phyloP scores from a whole-genome alignment of 23 tunicate species.

The Trididemnum clinides region DNA sequence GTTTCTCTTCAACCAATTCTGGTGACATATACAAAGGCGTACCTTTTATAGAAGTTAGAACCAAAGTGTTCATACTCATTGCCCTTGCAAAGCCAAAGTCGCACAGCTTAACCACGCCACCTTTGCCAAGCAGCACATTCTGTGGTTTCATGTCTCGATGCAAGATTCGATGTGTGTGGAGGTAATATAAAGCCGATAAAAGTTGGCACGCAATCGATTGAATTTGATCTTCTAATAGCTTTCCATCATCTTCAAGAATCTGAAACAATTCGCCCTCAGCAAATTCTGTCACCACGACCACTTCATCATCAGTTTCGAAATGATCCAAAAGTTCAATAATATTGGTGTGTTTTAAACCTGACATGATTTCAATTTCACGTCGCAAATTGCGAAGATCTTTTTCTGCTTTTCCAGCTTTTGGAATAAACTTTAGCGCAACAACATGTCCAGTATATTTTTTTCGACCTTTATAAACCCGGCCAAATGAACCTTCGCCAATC shows the following conservation, averaged over 20 bases:
- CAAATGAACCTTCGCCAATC: conserved; percentile 94
- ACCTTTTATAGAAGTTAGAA: conserved; percentile 88
- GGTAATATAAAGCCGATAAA: conserved; percentile 80
- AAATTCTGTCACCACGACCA: conserved; percentile 90
- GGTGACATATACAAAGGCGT: conserved; percentile 97
- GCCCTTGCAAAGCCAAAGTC: conserved; percentile 97
- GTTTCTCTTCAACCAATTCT: conserved; percentile 90
- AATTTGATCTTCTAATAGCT: conserved; percentile 75
- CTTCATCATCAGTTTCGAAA: conserved; percentile 94
- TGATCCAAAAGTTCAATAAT: conserved; percentile 80
- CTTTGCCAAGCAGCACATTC: conserved; percentile 89
- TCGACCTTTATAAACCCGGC: conserved; percentile 80
- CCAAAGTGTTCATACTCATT: conserved; percentile 88
- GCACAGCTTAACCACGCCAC: conserved; percentile 85
- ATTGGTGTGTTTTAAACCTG: conserved; percentile 76
- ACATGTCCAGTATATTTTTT: conserved; percentile 80
- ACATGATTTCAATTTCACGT: conserved; percentile 85
- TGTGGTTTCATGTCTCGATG: conserved; percentile 98
- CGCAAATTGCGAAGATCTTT: conserved; percentile 78
- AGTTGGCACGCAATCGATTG: conserved; percentile 78
- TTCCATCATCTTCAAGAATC: conserved; percentile 95
- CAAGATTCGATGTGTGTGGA: conserved; percentile 85
- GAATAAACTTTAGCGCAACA: conserved; percentile 90
- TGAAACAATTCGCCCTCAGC: conserved; percentile 96
- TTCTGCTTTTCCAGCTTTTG: conserved; percentile 85